Percentiles rank a stretch among this genome's conserved stretches.
These are phyloP conservation scores for Hafferia zeledoni DNA, from an alignment of 2,797 vertebrate genomes.

Conservation along the genomic window DNA sequence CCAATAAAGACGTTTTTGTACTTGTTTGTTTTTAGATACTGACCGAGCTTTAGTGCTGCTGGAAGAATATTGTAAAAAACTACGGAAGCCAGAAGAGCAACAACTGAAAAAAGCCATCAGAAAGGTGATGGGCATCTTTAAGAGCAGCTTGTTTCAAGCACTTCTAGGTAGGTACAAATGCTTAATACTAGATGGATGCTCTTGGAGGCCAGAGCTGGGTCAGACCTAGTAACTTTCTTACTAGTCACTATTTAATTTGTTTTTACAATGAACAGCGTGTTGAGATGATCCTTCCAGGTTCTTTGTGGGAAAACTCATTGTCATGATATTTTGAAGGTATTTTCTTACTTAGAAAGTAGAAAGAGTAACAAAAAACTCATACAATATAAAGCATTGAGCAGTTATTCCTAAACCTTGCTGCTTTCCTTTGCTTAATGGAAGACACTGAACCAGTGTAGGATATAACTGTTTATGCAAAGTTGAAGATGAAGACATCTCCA, in stretches of 20 bases:
- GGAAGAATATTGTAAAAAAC: slow-evolving; percentile 92
- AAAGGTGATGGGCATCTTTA: slow-evolving; percentile 93
- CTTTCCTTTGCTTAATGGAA: neutral
- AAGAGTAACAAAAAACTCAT: neutral
- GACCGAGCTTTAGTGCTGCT: slow-evolving; percentile 88
- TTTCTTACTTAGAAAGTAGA: neutral
- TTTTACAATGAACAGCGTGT: neutral
- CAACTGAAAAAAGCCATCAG: slow-evolving; percentile 90
- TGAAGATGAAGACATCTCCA: neutral
- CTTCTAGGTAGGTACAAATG: slow-evolving; percentile 88
- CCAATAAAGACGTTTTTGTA: neutral
- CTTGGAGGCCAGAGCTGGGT: neutral
- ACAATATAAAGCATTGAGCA: neutral
- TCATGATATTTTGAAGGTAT: neutral
- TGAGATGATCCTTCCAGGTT: neutral
- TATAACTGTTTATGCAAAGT: neutral
- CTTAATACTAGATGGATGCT: neutral
- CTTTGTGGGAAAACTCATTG: neutral
- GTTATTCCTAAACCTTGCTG: neutral
- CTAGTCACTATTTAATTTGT: neutral
- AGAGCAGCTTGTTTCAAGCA: slow-evolving; percentile 94
- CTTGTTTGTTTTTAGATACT: slow-evolving; percentile 82
- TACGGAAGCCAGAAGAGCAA: slow-evolving; percentile 90
- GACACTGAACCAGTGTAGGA: neutral
- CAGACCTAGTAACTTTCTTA: neutral